Conservation (phyloP, 2,113 vertebrate genomes). For the Spea bombifrons region DNA sequence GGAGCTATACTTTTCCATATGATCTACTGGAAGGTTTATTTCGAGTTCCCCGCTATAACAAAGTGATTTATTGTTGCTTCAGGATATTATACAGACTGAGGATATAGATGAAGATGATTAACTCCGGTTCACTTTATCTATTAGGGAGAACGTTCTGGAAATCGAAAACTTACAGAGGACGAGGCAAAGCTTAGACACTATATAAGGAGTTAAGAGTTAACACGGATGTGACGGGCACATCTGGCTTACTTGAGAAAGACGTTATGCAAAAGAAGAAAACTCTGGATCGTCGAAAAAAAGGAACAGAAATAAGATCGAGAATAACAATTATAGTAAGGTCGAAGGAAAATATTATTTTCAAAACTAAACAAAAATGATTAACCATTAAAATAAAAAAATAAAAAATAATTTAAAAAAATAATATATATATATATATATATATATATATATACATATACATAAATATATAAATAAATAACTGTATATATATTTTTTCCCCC, state of each 20-base stretch:
- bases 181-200: not conserved
- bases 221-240: constrained; percentile 37
- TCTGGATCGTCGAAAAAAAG: not conserved
- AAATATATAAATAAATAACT: not conserved
- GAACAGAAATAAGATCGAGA: not conserved
- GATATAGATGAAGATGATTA: not conserved
- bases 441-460: no score
- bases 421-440: no score
- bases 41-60: no score
- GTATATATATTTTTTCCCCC: no score
- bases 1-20: constrained; percentile 32
- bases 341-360: not conserved
- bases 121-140: not conserved
- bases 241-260: constrained; percentile 22
- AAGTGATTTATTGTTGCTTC: no score
- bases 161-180: not conserved
- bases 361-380: not conserved
- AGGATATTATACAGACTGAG: no score
- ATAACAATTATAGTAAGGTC: no score
- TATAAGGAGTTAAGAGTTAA: constrained; percentile 30
- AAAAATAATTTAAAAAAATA: no score
- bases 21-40: no score
- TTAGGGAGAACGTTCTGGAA: not conserved
- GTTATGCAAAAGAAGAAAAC: constrained; percentile 1
- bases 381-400: not conserved